These are phyloP conservation scores for Caenorhabditis sp. DNA, from an alignment of 2,888 invertebrate species.

Conservation along the genomic window DNA sequence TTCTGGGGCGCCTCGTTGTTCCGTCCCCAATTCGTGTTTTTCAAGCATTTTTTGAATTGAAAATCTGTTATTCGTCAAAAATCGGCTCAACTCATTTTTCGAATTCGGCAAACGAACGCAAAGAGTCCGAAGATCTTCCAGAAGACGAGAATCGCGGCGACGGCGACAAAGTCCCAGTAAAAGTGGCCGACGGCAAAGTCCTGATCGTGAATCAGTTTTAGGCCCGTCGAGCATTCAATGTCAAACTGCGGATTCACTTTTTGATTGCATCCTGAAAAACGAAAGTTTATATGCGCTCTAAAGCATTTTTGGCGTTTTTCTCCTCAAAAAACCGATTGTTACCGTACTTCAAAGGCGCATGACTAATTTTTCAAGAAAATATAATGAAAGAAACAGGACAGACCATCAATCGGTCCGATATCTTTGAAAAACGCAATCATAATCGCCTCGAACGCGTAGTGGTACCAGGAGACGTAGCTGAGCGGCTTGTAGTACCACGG, in stretches of 20 bases:
- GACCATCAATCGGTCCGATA: slow-evolving; percentile 29
- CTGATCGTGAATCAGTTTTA: slow-evolving; percentile 29
- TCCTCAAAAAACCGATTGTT: no score
- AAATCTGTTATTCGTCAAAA: no score
- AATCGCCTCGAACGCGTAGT: slow-evolving; percentile 78
- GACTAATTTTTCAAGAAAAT: no score
- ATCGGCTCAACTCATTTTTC: no score
- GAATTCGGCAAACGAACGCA: slow-evolving; percentile 33
- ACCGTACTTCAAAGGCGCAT: no score
- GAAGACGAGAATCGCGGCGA: slow-evolving; percentile 34
- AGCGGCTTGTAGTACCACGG: slow-evolving; percentile 78
- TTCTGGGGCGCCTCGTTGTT: no score
- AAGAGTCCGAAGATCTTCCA: slow-evolving; percentile 44
- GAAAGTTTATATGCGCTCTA: no score
- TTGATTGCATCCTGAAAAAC: slow-evolving; percentile 9
- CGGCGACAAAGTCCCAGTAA: slow-evolving; percentile 43
- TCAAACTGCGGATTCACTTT: slow-evolving; percentile 10
- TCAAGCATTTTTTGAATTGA: no score
- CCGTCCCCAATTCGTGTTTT: no score
- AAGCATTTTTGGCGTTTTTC: no score
- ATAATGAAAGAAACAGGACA: no score
- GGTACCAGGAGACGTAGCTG: slow-evolving; percentile 79
- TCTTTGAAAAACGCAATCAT: slow-evolving; percentile 60
- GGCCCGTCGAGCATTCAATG: slow-evolving; percentile 20
- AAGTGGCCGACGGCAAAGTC: slow-evolving; percentile 30